These are phyloP conservation scores for Amblyopsis rosae DNA, from an alignment of 2,113 vertebrate genomes.

Conservation along the genomic window DNA sequence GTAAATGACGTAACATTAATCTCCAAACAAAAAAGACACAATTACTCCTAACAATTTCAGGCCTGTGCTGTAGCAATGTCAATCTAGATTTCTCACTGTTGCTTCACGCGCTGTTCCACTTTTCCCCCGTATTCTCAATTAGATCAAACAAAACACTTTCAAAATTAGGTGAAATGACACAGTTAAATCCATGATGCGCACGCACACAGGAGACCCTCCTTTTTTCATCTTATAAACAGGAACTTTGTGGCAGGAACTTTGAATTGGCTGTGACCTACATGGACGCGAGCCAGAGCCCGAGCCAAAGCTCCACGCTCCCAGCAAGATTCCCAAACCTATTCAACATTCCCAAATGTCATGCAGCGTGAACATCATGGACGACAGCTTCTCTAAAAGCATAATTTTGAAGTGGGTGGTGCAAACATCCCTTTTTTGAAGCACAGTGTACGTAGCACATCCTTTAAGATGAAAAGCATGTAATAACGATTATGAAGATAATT, in stretches of 20 bases:
- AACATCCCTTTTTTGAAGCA: constrained; percentile 46
- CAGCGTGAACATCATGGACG: constrained; percentile 45
- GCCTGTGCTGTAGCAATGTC: constrained; percentile 68
- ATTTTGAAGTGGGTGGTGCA: constrained; percentile 47
- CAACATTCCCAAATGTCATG: constrained; percentile 54
- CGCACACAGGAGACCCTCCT: constrained; percentile 52
- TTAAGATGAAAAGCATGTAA: constrained; percentile 64
- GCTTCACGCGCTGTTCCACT: constrained; percentile 67
- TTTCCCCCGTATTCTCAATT: constrained; percentile 62
- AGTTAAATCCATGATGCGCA: constrained; percentile 59
- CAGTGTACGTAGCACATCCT: constrained; percentile 55
- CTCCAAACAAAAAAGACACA: constrained; percentile 65
- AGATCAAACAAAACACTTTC: constrained; percentile 61
- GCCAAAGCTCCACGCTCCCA: constrained; percentile 47
- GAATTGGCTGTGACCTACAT: constrained; percentile 70
- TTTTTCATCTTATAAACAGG: constrained; percentile 59
- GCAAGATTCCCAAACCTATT: constrained; percentile 52
- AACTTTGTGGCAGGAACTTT: constrained; percentile 52
- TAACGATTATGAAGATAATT: constrained; percentile 29
- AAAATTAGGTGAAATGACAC: constrained; percentile 58
- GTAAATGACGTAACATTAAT: constrained; percentile 74
- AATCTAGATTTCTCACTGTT: constrained; percentile 68
- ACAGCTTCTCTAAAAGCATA: constrained; percentile 46
- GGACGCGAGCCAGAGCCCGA: constrained; percentile 44
- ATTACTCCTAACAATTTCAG: constrained; percentile 60